Base-by-base conservation (phyloP, 2,113 vertebrate genomes). In the Megalops atlanticus region DNA sequence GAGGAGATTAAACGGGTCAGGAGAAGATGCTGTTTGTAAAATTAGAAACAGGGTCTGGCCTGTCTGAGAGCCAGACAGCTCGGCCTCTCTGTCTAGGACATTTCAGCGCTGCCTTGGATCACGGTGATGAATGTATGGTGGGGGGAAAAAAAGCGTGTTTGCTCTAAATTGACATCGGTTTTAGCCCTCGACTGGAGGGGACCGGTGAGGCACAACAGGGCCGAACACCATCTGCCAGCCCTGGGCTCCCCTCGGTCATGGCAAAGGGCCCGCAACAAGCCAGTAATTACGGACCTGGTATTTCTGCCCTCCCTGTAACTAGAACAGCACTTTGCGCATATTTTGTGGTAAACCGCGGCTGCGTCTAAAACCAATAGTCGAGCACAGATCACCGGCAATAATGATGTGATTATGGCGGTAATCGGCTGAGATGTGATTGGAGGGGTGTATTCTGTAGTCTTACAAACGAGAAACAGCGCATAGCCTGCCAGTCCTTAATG, bases 1-100 rank as follows among this genome's bases (percentile, higher is more conserved):
- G 84, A 91, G 88, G 77, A 86, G 91, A 90, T 92, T 89, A 94
- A 93, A 93, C 90, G 92, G 94, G 92, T 94, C 92, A 93, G 87
- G 88, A 78, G 85, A 93, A 90, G 89, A 86, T 85, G 85, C 84
- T 89, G 86, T 91, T 88, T 90, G 83, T 88, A 89, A 94, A 94
- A 92, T 93, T 86, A 90, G 87, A 89, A 81, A 69, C 72, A 24
- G 58, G 58, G 58, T 4, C 18, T 21, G 52, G 52, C 21, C 27
- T 54, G 43, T 73, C 69, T 70, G 54, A 76, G 70, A 81, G n/a
- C 38, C 54, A 45, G 52, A 70, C 58, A 6, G 74, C 41, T 14
- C 27, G 8, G 21, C 31, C 38, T n/a, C n/a, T 76, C 58, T 12
- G 33, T 36, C 54, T 47, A 64, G 31, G 33, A 76, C 40, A 21